Percentiles rank a stretch among this genome's conserved stretches.
These are phyloP conservation scores for Rana temporaria DNA, from an alignment of 2,113 vertebrate species.

Conservation along the genomic window DNA sequence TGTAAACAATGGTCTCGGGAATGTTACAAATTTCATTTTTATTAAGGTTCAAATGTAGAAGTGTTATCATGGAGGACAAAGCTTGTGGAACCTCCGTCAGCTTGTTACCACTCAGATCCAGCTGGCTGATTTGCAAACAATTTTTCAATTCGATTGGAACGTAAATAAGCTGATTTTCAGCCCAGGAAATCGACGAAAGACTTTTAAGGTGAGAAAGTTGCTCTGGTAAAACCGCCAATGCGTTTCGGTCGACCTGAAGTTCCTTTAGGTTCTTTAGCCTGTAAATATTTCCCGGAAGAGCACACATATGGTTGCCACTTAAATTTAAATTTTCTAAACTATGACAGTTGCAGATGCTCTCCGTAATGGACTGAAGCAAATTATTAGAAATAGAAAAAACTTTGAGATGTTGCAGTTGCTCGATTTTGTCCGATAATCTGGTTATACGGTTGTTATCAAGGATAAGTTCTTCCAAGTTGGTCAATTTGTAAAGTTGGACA, in stretches of 20 bases:
- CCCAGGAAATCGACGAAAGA: constrained; percentile 62
- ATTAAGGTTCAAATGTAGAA: constrained; percentile 65
- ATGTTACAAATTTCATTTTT: constrained; percentile 70
- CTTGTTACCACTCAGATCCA: constrained; percentile 66
- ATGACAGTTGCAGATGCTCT: constrained; percentile 63
- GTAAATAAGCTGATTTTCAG: constrained; percentile 63
- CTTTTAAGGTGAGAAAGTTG: constrained; percentile 61
- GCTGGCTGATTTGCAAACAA: constrained; percentile 60
- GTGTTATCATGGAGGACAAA: constrained; percentile 62
- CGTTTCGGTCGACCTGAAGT: constrained; percentile 66
- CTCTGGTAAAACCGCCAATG: constrained; percentile 62
- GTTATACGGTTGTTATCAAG: constrained; percentile 67
- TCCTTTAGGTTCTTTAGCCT: constrained; percentile 66
- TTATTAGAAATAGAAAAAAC: constrained; percentile 70
- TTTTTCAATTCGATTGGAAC: constrained; percentile 71
- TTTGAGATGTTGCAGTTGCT: constrained; percentile 65
- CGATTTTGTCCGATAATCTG: constrained; percentile 65
- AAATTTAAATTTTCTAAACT: constrained; percentile 63
- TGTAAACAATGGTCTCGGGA: constrained; percentile 62
- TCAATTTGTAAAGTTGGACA: constrained; percentile 65
- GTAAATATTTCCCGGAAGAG: constrained; percentile 63
- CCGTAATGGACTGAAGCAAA: constrained; percentile 63
- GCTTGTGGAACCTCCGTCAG: constrained; percentile 66
- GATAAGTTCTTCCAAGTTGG: constrained; percentile 64
- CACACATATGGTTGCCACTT: constrained; percentile 64